Conservation (phyloP, 1,140 invertebrate genomes). For the Drosophila baimaii region DNA sequence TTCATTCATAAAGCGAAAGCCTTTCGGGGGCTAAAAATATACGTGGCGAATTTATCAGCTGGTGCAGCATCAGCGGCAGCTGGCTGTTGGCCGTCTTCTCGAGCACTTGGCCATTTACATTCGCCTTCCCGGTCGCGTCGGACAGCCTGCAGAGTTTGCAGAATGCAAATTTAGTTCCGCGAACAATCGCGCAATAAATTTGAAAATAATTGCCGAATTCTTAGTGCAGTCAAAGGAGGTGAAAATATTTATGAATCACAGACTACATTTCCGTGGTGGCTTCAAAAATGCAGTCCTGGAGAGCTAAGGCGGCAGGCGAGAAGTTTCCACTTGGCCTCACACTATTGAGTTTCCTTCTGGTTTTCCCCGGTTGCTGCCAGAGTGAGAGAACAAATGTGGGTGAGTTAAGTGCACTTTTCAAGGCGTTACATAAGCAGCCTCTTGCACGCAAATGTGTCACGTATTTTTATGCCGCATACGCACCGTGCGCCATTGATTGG, state of each 20-base stretch:
- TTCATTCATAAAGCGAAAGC: conserved; percentile 29
- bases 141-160: conserved; percentile 12
- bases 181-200: conserved; percentile 40
- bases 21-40: conserved; percentile 14
- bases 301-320: background rate
- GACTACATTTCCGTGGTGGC: conserved; percentile 32
- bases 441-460: conserved; percentile 43
- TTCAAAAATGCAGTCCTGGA: conserved; percentile 5
- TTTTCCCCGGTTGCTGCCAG: conserved; percentile 14
- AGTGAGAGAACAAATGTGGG: conserved; percentile 66
- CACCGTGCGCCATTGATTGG: conserved; percentile 10
- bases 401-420: conserved; percentile 42
- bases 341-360: conserved; percentile 27
- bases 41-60: conserved; percentile 53
- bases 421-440: conserved; percentile 41
- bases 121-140: conserved; percentile 26
- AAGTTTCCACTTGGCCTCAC: conserved; percentile 24
- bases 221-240: conserved; percentile 4
- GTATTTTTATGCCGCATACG: conserved; percentile 55
- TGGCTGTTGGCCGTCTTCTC: conserved; percentile 17
- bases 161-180: conserved; percentile 34
- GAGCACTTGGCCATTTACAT: conserved; percentile 19
- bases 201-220: conserved; percentile 44
- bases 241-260: conserved; percentile 43
- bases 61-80: conserved; percentile 10